Evolutionary conservation across 2,113 vertebrate species (phyloP), one percentile per base, ranked within the genome.

Genomic region (Oceanodroma tethys): DNA sequence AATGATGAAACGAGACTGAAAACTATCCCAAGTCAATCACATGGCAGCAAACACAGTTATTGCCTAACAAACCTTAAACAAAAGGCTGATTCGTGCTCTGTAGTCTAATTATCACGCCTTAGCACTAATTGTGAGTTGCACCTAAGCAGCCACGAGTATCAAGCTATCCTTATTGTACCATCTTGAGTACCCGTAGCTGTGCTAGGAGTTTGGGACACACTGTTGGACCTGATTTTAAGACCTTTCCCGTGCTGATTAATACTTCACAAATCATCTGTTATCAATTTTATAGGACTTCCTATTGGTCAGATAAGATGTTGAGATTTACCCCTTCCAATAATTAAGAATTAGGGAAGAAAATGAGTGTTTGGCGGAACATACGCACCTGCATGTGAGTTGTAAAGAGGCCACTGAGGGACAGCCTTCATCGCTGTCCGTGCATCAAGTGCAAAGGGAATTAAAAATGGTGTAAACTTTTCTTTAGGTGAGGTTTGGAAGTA

Each of bases 341-440:
- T 7, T 40, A 16, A 52, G 58, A 58, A 58, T 52, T 36, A n/a
- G 47, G 53, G 75, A 48, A 74, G 50, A 63, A 70, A 52, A 19
- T 0, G 0, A 1, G 7, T 36, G 47, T 43, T 43, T 68, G 34
- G 43, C 13, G 16, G 42, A n/a, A 26, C 13, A 5, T 19, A 20
- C 0, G 1, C 13, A 34, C 15, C n/a, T n/a, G 63, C 11, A 2
- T 2, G 32, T 10, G 43, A 52, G 17, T 6, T 38, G 48, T 43
- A 7, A 30, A 52, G 75, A 63, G 60, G 29, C 23, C 23, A 1
- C 23, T 2, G n/a, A 40, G 76, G 27, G 30, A 48, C 50, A 36
- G 26, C 11, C 63, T 32, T 8, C 4, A 3, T 16, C 42, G 8
- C 5, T 32, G 27, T 8, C 26, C 0, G 0, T 47, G 14, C 36